A percentile compares a stretch with the other conserved stretches of the same genome.
phyloP scores from a whole-genome alignment of 2,888 invertebrate genomes.

The Gymnocheta viridis region DNA sequence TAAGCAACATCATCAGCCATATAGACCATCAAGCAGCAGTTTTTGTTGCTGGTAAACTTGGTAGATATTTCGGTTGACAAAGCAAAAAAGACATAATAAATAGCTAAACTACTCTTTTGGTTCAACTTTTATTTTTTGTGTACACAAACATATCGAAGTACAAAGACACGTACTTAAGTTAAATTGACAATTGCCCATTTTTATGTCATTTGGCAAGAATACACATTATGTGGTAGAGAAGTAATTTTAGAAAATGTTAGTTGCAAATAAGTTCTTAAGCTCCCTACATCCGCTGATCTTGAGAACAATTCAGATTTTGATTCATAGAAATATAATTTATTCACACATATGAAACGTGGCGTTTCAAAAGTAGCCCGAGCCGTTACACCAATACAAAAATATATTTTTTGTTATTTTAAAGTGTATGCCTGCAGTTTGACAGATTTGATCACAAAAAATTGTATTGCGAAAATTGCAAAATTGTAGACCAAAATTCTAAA shows the following conservation, averaged over 20 bases:
- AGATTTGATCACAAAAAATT: too few species aligned
- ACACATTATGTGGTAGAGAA: neutral
- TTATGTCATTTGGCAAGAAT: constrained; percentile 47
- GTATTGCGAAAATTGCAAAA: too few species aligned
- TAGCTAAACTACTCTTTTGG: constrained; percentile 38
- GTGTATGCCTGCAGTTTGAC: too few species aligned
- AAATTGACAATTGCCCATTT: constrained; percentile 61
- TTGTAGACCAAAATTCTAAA: too few species aligned
- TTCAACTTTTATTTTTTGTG: constrained; percentile 15
- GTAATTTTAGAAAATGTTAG: neutral
- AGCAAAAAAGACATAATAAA: constrained; percentile 53
- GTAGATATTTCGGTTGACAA: constrained; percentile 42
- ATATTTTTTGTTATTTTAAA: too few species aligned
- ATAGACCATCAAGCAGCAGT: constrained; percentile 23
- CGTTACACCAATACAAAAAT: too few species aligned
- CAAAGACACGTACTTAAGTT: neutral
- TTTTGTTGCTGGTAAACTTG: neutral
- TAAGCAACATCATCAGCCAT: constrained; percentile 32
- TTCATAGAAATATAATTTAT: too few species aligned
- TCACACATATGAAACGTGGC: too few species aligned
- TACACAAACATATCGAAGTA: too few species aligned
- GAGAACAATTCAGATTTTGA: too few species aligned
- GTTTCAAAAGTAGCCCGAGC: too few species aligned
- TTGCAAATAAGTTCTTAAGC: neutral
- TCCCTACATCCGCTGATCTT: neutral